Evolutionary conservation across 2,113 vertebrate species (phyloP), one percentile per base, ranked within the genome.

Genomic region (Vulpes vulpes): DNA sequence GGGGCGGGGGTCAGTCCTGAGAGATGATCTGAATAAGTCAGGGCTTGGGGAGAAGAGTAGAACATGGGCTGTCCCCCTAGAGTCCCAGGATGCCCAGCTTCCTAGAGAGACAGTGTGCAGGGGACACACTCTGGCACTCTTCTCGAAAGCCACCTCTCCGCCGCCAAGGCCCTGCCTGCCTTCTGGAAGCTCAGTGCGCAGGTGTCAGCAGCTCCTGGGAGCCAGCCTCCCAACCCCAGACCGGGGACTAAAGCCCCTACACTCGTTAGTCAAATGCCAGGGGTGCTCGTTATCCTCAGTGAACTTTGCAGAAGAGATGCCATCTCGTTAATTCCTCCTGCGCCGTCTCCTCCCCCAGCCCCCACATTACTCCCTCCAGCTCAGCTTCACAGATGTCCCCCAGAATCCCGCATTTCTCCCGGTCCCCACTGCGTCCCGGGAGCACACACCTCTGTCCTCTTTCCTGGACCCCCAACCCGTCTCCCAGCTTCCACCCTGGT

Each of bases 191-290:
- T 97, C 97, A 76, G 1, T 57, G 1, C 17, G 53, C 87, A 96
- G 87, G 67, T 80, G 71, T 51, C 95, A 51, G 94, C 76, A 98
- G 97, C 67, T 7, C 43, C 93, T 98, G 53, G 11, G 35, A 30
- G 86, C 95, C n/a, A 65, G 97, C 89, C 67, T 92, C 88, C 90
- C 93, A 65, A 83, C 73, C 88, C 73, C 84, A 64, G 91, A 38
- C 10, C 5, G 32, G 71, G 86, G 27, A 27, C 69, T 55, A 71
- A 55, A 49, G 94, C 91, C 84, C 5, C 32, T 8, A 1, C 92
- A 64, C 98, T 98, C 86, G 4, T 98, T 97, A 98, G 96, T 65
- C 97, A 99, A 98, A 98, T 98, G 98, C 97, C 98, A 98, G 59
- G 85, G 8, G 89, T 73, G 38, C 97, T 98, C 12, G 0, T 98